Base-by-base conservation (phyloP, 2,113 vertebrate genomes). In the Triplophysa rosa region DNA sequence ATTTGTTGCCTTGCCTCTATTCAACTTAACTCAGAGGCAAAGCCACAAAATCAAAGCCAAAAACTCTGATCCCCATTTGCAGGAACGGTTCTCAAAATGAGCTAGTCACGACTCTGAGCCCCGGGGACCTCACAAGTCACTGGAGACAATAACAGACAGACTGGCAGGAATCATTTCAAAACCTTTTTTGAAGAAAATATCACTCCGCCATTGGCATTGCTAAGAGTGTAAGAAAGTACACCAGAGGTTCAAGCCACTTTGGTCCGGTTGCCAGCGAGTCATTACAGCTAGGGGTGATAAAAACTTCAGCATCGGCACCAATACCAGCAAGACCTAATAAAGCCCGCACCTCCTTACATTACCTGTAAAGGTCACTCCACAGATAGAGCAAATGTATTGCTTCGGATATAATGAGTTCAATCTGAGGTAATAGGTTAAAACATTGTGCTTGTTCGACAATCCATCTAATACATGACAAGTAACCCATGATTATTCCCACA, bases 281-380 rank as follows among this genome's bases (percentile, higher is more conserved):
- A 70, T 66, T 80, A 80, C 63, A 56, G 54, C 65, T 49, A 12
- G 9, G 23, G 58, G 69, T 54, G 58, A 83, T 65, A 63, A 79
- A 67, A 80, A 63, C 77, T 68, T 62, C 1, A 68, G 23, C 8
- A 12, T 66, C n/a, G 8, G 21, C 26, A 26, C 62, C 56, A 4
- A 64, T 21, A 58, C 56, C n/a, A 24, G 12, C 66, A 65, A 45
- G 17, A 1, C 24, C 61, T 37, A 65, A 52, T 52, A 65, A 19
- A 16, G 24, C 16, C 59, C n/a, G 42, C 8, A 74, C 40, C 40
- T 63, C 42, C 47, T 21, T 37, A 54, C 19, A 37, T 52, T 37
- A 65, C 52, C 24, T 52, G 17, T 76, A 74, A 62, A 62, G 71
- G 71, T 74, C 58, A 74, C 37, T 62, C 58, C 71, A 65, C 17